These are phyloP conservation scores for Maconellicoccus hirsutus DNA, from an alignment of 1,140 invertebrate genomes.

Conservation along the genomic window DNA sequence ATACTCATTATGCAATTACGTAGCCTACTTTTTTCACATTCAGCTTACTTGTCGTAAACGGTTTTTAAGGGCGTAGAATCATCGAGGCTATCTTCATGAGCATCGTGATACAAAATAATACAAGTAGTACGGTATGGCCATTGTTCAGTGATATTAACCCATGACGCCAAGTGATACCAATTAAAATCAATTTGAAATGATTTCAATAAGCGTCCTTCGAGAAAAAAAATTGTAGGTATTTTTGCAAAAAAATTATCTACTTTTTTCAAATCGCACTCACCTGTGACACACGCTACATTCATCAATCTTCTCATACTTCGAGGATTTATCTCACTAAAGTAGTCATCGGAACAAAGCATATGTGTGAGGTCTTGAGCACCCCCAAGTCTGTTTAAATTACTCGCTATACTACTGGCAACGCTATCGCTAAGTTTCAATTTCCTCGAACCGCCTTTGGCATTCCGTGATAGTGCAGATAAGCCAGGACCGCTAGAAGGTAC, in stretches of 20 bases:
- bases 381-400: conserved; percentile 64
- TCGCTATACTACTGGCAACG: conserved; percentile 77
- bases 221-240: conserved; percentile 22
- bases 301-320: conserved; percentile 89
- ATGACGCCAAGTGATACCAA: conserved; percentile 92
- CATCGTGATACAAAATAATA: conserved; percentile 90
- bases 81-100: conserved; percentile 73
- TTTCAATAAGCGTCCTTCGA: conserved; percentile 77
- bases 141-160: conserved; percentile 97
- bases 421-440: conserved; percentile 72
- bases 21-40: background rate
- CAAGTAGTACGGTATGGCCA: conserved; percentile 96
- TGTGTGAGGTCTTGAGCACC: conserved; percentile 61
- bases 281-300: conserved; percentile 95
- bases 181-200: conserved; percentile 98
- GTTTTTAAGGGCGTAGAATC: conserved; percentile 73
- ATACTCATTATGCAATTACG: background rate
- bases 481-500: conserved; percentile 24
- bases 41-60: conserved; percentile 79
- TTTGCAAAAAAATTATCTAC: background rate
- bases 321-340: conserved; percentile 95
- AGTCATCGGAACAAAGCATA: conserved; percentile 84
- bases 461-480: conserved; percentile 15
- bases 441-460: conserved; percentile 32
- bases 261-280: conserved; percentile 40